Evolutionary conservation across 2,888 invertebrate genomes (phyloP), one percentile per base, ranked within the genome.

Genomic region (Monochamus alternatus): DNA sequence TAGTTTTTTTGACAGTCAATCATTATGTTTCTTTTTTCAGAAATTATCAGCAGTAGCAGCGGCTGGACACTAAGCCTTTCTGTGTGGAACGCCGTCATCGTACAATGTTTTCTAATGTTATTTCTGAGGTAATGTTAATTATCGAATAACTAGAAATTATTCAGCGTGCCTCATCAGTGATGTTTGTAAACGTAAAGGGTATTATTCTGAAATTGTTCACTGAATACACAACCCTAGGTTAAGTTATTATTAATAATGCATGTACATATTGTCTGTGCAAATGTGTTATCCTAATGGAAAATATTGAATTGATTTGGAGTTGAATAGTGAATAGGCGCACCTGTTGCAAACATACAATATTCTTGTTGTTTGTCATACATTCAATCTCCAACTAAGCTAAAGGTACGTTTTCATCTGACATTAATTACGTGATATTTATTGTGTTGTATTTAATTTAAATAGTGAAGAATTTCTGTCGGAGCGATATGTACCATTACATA

Each of bases 121-220:
- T 73, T 73, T 55, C 14, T 75, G 66, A 78, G 78, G 78, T 78
- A 78, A 76, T 78, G 75, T 73, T 76, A 30, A 71, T 47, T 69
- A 60, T 52, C 30, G 62, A 47, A 43, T 47, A 73, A 64, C 47
- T 71, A 78, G 52, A 62, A 66, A 63, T 72, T 75, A 51, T 67
- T 73, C 58, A 66, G 66, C 66, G 75, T 75, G 75, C 75, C 75
- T 75, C 73, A 74, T 70, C 59, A 73, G 73, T 73, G 75, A 65
- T 75, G 47, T 75, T 77, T 66, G 69, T 73, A 73, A 65, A 71
- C 59, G 66, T 52, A 44, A 74, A 76, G 73, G 59, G 32, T 64
- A 69, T 44, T 69, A 69, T 60, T 60, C 44, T 69, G 44, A 68
- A 68, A 68, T 30, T 58, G 59, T 64, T 64, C 47, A 30, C 22